Percentiles rank a stretch among this genome's conserved stretches.
These are phyloP conservation scores for Cyprinodon brontotheroides DNA, from an alignment of 2,113 vertebrate genomes.

Conservation along the genomic window DNA sequence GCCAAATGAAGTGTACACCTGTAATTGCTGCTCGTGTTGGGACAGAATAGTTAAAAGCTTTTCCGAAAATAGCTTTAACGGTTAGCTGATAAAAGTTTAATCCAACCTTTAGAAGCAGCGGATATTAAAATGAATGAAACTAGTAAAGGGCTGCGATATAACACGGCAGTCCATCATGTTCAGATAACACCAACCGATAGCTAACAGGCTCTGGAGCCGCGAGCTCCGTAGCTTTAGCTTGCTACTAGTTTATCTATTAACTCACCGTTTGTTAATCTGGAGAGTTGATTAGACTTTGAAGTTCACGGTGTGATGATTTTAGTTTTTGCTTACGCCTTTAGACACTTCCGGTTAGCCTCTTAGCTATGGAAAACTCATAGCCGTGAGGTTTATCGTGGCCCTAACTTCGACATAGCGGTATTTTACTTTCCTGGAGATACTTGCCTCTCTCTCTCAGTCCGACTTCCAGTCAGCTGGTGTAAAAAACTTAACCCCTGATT, in stretches of 20 bases:
- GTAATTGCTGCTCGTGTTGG: background rate
- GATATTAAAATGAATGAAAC: background rate
- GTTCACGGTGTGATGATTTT: background rate
- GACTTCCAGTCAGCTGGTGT: background rate
- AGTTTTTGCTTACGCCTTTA: background rate
- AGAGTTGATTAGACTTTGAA: background rate
- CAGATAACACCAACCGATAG: background rate
- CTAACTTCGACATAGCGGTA: background rate
- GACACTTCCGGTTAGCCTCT: slow-evolving; percentile 5
- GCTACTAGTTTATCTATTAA: slow-evolving; percentile 7
- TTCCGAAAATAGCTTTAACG: background rate
- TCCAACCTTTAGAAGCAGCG: background rate
- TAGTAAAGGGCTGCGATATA: background rate
- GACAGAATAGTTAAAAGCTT: background rate
- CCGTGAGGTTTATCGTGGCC: background rate
- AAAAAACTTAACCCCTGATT: background rate
- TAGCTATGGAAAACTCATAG: background rate
- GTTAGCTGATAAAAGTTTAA: background rate
- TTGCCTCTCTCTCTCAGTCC: background rate
- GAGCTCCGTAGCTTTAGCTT: background rate
- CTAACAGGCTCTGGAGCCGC: background rate
- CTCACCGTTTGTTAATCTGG: slow-evolving; percentile 41
- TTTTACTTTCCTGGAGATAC: slow-evolving; percentile 1
- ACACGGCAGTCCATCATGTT: background rate
- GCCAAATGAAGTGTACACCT: background rate